Percentiles rank a stretch among this genome's conserved stretches.
phyloP scores from a whole-genome alignment of 1,140 invertebrate species.

The Bombus pascuorum region DNA sequence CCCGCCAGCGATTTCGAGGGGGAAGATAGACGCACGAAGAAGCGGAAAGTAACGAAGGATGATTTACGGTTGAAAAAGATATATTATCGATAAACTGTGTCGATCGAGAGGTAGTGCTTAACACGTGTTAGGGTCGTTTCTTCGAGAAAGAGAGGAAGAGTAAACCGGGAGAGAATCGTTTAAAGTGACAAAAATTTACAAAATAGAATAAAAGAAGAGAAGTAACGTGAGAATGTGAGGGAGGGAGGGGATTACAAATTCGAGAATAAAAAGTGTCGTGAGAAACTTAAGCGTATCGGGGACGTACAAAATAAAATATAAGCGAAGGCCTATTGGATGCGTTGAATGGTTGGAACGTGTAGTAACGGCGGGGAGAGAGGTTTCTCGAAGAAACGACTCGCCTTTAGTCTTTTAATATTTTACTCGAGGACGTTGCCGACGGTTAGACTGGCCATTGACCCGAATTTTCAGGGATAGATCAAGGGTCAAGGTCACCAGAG shows the following conservation, averaged over 20 bases:
- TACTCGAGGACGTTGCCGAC: conserved; percentile 58
- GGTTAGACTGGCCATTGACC: conserved; percentile 45
- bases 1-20: conserved; percentile 76
- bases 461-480: conserved; percentile 46
- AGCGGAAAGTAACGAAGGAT: conserved; percentile 66
- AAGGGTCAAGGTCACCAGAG: conserved; percentile 48
- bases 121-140: conserved; percentile 58
- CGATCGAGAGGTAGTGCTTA: conserved; percentile 63
- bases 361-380: no score
- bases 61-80: conserved; percentile 61
- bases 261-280: background rate
- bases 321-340: conserved; percentile 9
- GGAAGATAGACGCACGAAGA: conserved; percentile 72
- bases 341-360: background rate
- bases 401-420: conserved; percentile 65
- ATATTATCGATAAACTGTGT: conserved; percentile 67
- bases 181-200: background rate
- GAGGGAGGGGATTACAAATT: conserved; percentile 1
- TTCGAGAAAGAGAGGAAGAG: conserved; percentile 32
- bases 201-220: conserved; percentile 11
- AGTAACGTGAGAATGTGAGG: background rate
- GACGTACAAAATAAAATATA: conserved; percentile 19
- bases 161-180: background rate
- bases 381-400: conserved; percentile 60
- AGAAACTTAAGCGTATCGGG: conserved; percentile 19